phyloP scores from a whole-genome alignment of 1,140 invertebrate species.

The Diachasmimorpha longicaudata region DNA sequence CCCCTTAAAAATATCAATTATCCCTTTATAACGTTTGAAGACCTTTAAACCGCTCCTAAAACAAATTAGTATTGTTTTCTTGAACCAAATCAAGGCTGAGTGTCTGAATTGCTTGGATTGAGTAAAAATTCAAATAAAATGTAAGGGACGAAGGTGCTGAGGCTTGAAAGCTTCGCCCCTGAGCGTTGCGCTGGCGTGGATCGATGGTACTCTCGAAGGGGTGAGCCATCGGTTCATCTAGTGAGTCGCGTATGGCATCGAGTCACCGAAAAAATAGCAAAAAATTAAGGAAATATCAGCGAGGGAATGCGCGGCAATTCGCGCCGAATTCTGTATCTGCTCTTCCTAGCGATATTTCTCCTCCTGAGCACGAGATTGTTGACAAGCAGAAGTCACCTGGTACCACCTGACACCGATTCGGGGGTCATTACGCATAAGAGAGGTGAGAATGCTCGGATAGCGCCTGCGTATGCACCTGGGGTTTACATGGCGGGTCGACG shows the following conservation, averaged over 20 bases:
- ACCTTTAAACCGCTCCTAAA: too few species aligned
- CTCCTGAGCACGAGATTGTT: constrained; percentile 42
- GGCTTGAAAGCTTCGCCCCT: constrained; percentile 1
- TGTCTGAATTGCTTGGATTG: too few species aligned
- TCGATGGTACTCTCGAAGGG: background rate
- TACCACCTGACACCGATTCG: constrained; percentile 9
- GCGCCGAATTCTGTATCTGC: constrained; percentile 38
- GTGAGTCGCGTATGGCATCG: constrained; percentile 3
- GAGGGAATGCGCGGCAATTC: constrained; percentile 24
- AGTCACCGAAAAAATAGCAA: background rate
- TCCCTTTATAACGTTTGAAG: too few species aligned
- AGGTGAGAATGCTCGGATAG: background rate
- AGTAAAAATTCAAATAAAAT: background rate
- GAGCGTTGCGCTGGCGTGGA: constrained; percentile 9
- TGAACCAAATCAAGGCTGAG: too few species aligned
- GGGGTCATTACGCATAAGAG: constrained; percentile 14
- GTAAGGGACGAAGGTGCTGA: background rate
- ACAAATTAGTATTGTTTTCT: too few species aligned
- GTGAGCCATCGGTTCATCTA: background rate
- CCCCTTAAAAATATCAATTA: background rate
- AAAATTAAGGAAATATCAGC: background rate
- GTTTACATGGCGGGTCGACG: constrained; percentile 62
- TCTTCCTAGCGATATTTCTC: constrained; percentile 32
- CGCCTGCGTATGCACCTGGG: constrained; percentile 53
- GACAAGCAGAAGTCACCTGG: constrained; percentile 32